Base-by-base conservation (phyloP, 2,797 vertebrate genomes). In the Crocodylus rhombifer region DNA sequence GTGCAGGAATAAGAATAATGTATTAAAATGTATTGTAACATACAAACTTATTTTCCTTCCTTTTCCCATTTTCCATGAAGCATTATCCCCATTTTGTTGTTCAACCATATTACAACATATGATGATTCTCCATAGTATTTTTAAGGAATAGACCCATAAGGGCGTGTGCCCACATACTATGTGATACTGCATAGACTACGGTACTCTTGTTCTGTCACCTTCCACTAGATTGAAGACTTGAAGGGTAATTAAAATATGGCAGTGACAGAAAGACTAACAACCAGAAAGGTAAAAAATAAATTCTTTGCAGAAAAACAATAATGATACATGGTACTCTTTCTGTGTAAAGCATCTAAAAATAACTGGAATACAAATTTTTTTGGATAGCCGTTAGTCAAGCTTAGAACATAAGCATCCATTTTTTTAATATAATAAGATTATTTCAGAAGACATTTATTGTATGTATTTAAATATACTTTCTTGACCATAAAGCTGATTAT, bases 31-130 rank as follows among this genome's bases (percentile, higher is more conserved):
- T 56, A 9, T 11, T 36, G 63, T 51, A 84, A 60, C 18, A 26
- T 4, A 90, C 64, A 14, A 16, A 5, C 2, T 25, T 56, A 60
- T 86, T 26, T 60, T 3, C 23, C 5, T 60, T 3, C 23, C 5
- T 13, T 69, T 89, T 4, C 81, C 92, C 81, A 28, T 87, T 94
- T 75, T n/a, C 79, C 80, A 28, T 61, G 87, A 63, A 76, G 6
- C 6, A 73, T 57, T 71, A 21, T 42, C 16, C 73, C 86, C 89
- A 69, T 36, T 60, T 76, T 64, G 60, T 57, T 84, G 57, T 60
- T 81, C 63, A 82, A 82, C 0, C 0, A 63, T 62, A 51, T 77
- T 60, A 88, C 28, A 6, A 20, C 25, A 75, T 67, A 75, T 26
- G 62, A 65, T 65, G 60, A 15, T 17, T 17, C 77, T 77, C 87